A percentile compares a stretch with the other conserved stretches of the same genome.
Evolutionary conservation across 2,888 invertebrate genomes (phyloP).

Genomic region (Hyppa rectilinea): DNA sequence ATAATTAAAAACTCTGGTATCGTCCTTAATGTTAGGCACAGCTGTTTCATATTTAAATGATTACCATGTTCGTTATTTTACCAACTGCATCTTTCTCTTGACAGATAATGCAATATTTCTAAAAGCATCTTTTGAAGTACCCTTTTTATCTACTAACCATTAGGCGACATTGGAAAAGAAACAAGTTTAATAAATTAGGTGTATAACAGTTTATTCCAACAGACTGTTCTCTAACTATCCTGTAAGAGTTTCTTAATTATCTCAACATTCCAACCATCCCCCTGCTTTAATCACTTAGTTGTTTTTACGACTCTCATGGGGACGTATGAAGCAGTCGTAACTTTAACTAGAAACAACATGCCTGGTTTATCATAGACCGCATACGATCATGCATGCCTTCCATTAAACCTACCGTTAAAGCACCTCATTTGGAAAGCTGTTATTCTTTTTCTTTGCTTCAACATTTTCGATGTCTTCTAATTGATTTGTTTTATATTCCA

Average conservation of each 20-base stretch:
- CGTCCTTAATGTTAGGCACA: slow-evolving; percentile 4
- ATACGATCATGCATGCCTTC: slow-evolving; percentile 10
- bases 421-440: background rate
- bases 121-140: background rate
- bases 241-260: slow-evolving; percentile 38
- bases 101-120: background rate
- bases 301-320: slow-evolving; percentile 47
- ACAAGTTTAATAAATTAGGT: background rate
- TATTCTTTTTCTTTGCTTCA: slow-evolving; percentile 1
- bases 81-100: slow-evolving; percentile 5
- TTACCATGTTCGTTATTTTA: background rate
- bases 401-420: slow-evolving; percentile 7
- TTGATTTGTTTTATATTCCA: slow-evolving; percentile 20
- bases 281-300: slow-evolving; percentile 52
- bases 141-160: background rate
- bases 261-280: slow-evolving; percentile 17
- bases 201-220: slow-evolving; percentile 10
- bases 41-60: slow-evolving; percentile 6
- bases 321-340: slow-evolving; percentile 33
- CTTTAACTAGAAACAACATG: slow-evolving; percentile 36
- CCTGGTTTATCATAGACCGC: background rate
- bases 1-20: slow-evolving; percentile 30
- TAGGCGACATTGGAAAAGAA: background rate
- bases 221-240: slow-evolving; percentile 10
- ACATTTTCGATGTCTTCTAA: background rate